Conservation (phyloP, 1,140 invertebrate species). For the Elysia chlorotica region DNA sequence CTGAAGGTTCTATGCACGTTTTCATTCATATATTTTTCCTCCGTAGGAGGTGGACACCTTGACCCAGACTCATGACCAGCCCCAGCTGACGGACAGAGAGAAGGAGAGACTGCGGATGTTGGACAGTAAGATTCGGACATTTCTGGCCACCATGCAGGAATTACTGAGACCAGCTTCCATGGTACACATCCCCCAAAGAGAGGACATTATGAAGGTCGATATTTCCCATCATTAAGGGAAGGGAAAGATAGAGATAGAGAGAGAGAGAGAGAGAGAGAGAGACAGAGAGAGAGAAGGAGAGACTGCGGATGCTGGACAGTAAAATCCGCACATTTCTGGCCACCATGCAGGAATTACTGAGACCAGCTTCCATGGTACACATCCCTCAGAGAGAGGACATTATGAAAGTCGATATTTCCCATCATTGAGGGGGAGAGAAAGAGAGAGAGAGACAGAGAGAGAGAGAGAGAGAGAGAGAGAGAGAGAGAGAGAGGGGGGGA, state of each 20-base stretch:
- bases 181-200: not conserved
- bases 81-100: not conserved
- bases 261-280: too few relatives aligned
- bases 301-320: not conserved
- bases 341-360: not conserved
- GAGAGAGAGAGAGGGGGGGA: too few relatives aligned
- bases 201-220: not conserved
- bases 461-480: too few relatives aligned
- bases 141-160: not conserved
- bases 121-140: not conserved
- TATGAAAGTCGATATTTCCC: not conserved
- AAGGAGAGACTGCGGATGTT: not conserved
- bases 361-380: not conserved
- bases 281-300: not conserved
- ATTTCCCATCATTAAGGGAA: not conserved
- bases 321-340: not conserved
- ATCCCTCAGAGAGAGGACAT: not conserved
- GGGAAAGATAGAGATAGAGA: too few relatives aligned
- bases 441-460: too few relatives aligned
- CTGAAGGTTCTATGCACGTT: too few relatives aligned
- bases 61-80: not conserved
- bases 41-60: not conserved
- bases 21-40: too few relatives aligned
- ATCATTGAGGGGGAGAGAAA: too few relatives aligned
- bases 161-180: not conserved